Conservation (phyloP, 2,113 vertebrate species). For the human (Homo sapiens) region GRCh38 chr4:98239501-98240000, state of each 20-base stretch:
- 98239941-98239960: background rate
- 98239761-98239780: background rate
- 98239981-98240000: background rate
- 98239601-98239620: background rate
- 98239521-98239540: background rate
- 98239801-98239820: background rate
- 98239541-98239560: background rate
- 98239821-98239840: background rate
- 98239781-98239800: background rate
- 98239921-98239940: background rate
- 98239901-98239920: background rate
- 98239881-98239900: background rate
- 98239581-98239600: background rate
- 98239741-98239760: background rate
- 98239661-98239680: background rate
- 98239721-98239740: slow-evolving; percentile 24
- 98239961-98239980: background rate
- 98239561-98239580: slow-evolving; percentile 1
- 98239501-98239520: slow-evolving; percentile 38
- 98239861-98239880: background rate
- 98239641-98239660: background rate
- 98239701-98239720: background rate
- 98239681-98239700: background rate
- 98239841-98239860: background rate
- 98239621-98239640: background rate